A percentile compares a stretch with the other conserved stretches of the same genome.
phyloP scores from a whole-genome alignment of 2,888 invertebrate genomes.

The Allophyes oxyacanthae region DNA sequence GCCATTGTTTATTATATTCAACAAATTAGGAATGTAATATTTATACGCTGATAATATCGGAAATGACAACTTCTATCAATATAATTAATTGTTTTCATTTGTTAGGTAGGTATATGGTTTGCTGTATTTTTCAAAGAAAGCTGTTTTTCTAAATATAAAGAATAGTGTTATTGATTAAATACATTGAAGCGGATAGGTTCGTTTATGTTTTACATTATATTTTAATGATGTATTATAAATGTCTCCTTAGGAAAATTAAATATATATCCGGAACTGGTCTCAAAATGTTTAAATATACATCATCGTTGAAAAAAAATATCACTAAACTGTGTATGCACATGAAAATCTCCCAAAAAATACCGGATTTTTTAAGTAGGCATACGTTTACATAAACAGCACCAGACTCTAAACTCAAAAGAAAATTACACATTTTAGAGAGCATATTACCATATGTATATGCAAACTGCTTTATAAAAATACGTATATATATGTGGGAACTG shows the following conservation, averaged over 20 bases:
- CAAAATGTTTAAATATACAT: background rate
- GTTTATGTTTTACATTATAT: conserved; percentile 5
- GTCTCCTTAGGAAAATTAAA: no score
- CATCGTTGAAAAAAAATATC: background rate
- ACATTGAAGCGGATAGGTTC: background rate
- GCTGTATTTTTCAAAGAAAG: conserved; percentile 8
- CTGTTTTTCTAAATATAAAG: conserved; percentile 10
- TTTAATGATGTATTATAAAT: no score
- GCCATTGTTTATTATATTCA: conserved; percentile 61
- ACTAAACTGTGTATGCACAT: background rate
- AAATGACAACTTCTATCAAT: conserved; percentile 38
- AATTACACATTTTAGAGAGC: background rate
- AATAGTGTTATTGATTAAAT: conserved; percentile 17
- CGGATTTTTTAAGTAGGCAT: conserved; percentile 1
- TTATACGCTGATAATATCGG: conserved; percentile 40
- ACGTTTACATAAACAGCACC: conserved; percentile 3
- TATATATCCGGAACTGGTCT: no score
- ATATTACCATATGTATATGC: conserved; percentile 15
- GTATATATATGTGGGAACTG: conserved; percentile 21
- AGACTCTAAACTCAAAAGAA: conserved; percentile 4
- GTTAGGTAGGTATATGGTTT: conserved; percentile 30
- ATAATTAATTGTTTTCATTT: conserved; percentile 42
- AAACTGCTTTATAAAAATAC: background rate
- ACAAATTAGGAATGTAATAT: conserved; percentile 58
- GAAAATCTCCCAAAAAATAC: conserved; percentile 3